Percentiles rank a stretch among this genome's conserved stretches.
These are phyloP conservation scores for Lithobates sylvaticus DNA, from an alignment of 2,797 vertebrate genomes.

Conservation along the genomic window DNA sequence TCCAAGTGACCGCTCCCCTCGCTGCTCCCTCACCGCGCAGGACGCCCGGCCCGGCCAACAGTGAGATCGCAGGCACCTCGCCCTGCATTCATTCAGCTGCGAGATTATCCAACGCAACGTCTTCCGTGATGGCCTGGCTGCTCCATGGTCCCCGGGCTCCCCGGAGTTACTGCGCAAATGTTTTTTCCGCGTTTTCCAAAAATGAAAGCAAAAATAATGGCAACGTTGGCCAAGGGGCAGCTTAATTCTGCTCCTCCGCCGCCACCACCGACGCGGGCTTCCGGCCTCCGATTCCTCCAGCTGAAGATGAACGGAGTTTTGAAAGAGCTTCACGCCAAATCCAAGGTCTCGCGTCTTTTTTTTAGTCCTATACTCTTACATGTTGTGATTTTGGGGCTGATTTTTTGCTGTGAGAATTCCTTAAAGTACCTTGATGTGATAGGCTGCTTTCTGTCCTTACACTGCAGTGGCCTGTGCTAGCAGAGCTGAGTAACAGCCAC, in stretches of 20 bases:
- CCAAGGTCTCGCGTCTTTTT: no score
- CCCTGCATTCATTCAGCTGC: slow-evolving; percentile 25
- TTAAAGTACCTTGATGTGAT: no score
- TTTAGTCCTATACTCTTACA: no score
- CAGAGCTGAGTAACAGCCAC: no score
- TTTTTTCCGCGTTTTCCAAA: no score
- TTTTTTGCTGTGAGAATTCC: no score
- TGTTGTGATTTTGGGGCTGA: no score
- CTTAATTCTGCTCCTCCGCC: no score
- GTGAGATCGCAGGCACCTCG: slow-evolving; percentile 31
- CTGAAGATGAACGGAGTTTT: no score
- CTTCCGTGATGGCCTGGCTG: background rate
- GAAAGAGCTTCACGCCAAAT: background rate
- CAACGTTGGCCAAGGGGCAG: background rate
- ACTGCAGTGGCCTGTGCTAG: no score
- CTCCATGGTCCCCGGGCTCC: background rate
- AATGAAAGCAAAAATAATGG: background rate
- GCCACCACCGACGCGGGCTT: no score
- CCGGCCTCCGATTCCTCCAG: background rate
- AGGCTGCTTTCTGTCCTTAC: no score
- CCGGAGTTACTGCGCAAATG: slow-evolving; percentile 1
- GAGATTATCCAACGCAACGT: background rate
- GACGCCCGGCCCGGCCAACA: slow-evolving; percentile 1
- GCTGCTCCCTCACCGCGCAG: slow-evolving; percentile 6
- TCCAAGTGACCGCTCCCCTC: slow-evolving; percentile 48